Percentiles rank a stretch among this genome's conserved stretches.
These are phyloP conservation scores for Butorides virescens DNA, from an alignment of 2,113 vertebrate genomes.

Conservation along the genomic window DNA sequence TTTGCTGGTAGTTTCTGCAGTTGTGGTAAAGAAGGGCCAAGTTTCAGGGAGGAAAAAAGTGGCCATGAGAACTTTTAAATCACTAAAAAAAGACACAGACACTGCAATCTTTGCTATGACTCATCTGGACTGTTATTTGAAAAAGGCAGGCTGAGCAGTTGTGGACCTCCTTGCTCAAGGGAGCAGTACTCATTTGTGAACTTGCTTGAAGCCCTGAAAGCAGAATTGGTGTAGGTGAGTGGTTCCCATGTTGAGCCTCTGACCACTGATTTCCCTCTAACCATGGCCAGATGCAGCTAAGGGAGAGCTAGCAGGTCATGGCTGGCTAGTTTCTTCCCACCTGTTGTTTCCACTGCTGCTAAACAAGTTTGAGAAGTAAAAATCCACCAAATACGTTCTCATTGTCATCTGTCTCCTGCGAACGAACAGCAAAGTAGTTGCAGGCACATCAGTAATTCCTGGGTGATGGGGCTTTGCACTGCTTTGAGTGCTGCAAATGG, in stretches of 20 bases:
- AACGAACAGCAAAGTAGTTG: background rate
- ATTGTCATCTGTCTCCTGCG: background rate
- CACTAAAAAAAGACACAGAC: slow-evolving; percentile 30
- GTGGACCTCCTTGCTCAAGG: slow-evolving; percentile 19
- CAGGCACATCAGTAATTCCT: background rate
- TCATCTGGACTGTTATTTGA: slow-evolving; percentile 27
- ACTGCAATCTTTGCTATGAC: slow-evolving; percentile 40
- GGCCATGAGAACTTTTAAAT: slow-evolving; percentile 26
- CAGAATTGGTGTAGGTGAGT: background rate
- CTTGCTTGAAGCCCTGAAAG: slow-evolving; percentile 15
- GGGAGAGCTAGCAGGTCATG: background rate
- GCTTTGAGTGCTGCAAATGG: background rate
- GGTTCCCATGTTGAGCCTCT: background rate
- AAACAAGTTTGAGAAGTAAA: background rate
- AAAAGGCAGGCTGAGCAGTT: background rate
- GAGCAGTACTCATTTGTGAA: background rate
- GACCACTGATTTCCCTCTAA: background rate
- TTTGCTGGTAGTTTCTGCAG: background rate
- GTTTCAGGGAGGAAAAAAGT: slow-evolving; percentile 17
- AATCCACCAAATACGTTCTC: background rate
- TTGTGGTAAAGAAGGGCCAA: background rate
- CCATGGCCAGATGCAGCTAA: background rate
- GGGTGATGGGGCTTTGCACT: background rate
- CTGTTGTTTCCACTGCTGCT: background rate
- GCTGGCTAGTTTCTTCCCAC: slow-evolving; percentile 9